These are phyloP conservation scores for Plestiodon gilberti DNA, from an alignment of 2,113 vertebrate species.

Conservation along the genomic window DNA sequence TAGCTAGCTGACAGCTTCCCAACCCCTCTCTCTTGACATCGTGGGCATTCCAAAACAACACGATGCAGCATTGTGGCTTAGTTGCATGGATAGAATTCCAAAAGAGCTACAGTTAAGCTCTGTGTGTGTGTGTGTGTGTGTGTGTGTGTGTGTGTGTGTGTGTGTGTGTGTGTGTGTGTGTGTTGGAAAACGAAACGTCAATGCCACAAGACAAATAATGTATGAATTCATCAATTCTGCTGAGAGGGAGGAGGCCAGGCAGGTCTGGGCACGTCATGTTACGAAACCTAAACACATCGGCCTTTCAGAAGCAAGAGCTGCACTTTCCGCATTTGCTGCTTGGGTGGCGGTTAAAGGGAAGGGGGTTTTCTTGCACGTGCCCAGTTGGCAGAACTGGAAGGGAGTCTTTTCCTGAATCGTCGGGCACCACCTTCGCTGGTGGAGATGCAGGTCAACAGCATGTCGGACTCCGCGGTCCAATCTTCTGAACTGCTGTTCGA, in stretches of 20 bases:
- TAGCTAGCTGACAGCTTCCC: background rate
- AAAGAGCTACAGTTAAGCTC: background rate
- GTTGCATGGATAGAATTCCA: background rate
- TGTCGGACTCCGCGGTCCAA: background rate
- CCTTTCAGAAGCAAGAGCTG: background rate
- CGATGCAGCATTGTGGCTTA: no score
- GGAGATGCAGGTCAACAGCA: background rate
- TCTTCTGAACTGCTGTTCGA: background rate
- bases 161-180: background rate
- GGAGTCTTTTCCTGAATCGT: no score
- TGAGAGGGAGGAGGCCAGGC: background rate
- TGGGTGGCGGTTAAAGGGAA: background rate
- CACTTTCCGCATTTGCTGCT: background rate
- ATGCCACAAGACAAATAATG: background rate
- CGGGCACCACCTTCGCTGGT: no score
- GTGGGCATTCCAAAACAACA: background rate
- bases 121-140: background rate
- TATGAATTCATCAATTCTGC: background rate
- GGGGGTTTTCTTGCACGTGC: no score
- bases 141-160: background rate
- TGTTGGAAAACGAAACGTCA: no score
- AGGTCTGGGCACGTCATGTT: background rate
- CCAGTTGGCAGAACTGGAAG: background rate
- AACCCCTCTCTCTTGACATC: background rate
- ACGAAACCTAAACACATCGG: background rate